A percentile compares a stretch with the other conserved stretches of the same genome.
Conservation (phyloP, 2,113 vertebrate species). For the Elgaria multicarinata region DNA sequence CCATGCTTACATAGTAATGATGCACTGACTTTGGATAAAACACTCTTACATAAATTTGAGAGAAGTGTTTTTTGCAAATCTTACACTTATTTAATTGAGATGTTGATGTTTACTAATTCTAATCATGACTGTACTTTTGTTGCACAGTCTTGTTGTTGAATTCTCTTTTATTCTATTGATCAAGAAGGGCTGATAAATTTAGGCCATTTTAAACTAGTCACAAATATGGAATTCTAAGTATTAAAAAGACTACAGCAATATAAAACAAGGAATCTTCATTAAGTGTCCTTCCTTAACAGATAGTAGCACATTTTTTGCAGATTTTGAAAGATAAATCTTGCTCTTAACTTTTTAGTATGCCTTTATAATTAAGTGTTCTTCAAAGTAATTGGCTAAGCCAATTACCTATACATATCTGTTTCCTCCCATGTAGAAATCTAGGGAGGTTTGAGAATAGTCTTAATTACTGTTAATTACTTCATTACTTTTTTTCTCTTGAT, state of each 20-base stretch:
- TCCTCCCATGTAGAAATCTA: not conserved
- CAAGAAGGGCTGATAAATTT: not conserved
- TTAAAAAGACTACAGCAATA: not conserved
- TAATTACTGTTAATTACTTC: not conserved
- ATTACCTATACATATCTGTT: not conserved
- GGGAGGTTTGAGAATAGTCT: not conserved
- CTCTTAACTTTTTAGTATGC: not conserved
- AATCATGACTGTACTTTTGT: not conserved
- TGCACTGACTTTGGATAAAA: constrained; percentile 36
- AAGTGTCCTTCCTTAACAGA: not conserved
- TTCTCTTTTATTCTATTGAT: not conserved
- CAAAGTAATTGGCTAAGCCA: not conserved
- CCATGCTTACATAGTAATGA: not conserved
- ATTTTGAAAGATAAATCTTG: not conserved
- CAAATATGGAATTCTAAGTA: not conserved
- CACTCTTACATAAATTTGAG: not conserved
- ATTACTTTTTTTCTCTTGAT: not conserved
- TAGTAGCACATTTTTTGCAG: not conserved
- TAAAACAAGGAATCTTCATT: not conserved
- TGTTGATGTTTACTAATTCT: not conserved
- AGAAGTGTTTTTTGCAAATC: not conserved
- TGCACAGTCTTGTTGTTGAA: not conserved
- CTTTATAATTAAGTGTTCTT: not conserved
- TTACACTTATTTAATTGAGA: not conserved
- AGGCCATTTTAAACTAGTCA: not conserved